phyloP scores from a whole-genome alignment of 2,797 vertebrate genomes.

The Oophaga sylvatica region DNA sequence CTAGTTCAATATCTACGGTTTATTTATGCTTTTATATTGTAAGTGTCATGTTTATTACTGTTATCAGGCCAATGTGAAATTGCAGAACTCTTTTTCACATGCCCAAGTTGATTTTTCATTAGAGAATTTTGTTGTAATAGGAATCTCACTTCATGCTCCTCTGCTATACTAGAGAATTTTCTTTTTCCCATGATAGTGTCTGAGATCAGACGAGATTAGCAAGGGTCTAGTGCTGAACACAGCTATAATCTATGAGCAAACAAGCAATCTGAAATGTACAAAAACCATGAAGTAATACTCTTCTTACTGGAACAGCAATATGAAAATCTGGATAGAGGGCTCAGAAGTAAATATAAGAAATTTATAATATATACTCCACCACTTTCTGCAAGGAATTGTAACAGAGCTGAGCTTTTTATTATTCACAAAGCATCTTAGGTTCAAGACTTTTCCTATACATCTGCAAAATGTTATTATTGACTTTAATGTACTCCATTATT shows the following conservation, averaged over 20 bases:
- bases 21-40: not conserved
- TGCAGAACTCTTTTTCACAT: not conserved
- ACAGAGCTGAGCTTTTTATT: not conserved
- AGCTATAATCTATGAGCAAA: not conserved
- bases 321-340: not conserved
- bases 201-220: not conserved
- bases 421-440: not conserved
- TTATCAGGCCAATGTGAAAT: not conserved
- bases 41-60: not conserved
- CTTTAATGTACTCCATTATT: not conserved
- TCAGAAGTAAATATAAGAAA: too few species aligned
- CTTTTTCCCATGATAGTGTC: not conserved
- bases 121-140: not conserved
- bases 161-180: not conserved
- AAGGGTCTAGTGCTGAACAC: not conserved
- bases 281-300: not conserved
- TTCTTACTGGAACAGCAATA: too few species aligned
- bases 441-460: not conserved
- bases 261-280: not conserved
- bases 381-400: not conserved
- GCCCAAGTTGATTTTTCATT: not conserved
- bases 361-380: not conserved
- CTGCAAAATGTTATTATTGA: not conserved
- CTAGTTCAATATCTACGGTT: too few species aligned
- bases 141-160: not conserved